Evolutionary conservation across 2,888 invertebrate genomes (phyloP).

Genomic region (Synanthedon tipuliformis): DNA sequence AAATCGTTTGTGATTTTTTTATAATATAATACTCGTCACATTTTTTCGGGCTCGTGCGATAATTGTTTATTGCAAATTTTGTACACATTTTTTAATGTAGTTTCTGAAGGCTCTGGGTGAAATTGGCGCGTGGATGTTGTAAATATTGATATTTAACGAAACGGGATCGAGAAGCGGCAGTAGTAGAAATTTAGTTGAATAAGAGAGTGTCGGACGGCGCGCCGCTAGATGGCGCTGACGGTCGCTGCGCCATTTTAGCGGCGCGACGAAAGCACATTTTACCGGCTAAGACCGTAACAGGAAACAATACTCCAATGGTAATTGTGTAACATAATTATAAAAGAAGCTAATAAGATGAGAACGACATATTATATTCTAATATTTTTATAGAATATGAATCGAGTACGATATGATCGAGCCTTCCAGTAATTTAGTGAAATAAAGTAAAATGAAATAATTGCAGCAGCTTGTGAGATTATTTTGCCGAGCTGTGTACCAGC

Average conservation of each 20-base stretch:
- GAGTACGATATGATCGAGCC: slow-evolving; percentile 66
- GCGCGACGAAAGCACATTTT: too few relatives aligned
- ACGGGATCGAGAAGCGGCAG: slow-evolving; percentile 24
- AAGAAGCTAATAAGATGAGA: slow-evolving; percentile 43
- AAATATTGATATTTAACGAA: slow-evolving; percentile 27
- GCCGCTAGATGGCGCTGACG: too few relatives aligned
- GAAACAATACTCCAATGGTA: slow-evolving; percentile 57
- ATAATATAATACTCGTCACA: too few relatives aligned
- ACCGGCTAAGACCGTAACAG: slow-evolving; percentile 34
- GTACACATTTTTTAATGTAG: background rate
- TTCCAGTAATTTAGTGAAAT: slow-evolving; percentile 68
- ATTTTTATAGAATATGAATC: slow-evolving; percentile 68
- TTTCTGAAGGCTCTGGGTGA: background rate
- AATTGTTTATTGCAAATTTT: background rate
- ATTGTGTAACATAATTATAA: slow-evolving; percentile 43
- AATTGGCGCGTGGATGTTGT: slow-evolving; percentile 24
- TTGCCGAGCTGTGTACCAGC: slow-evolving; percentile 62
- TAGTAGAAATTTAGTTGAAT: slow-evolving; percentile 39
- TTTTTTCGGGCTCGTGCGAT: too few relatives aligned
- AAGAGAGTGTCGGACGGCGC: too few relatives aligned
- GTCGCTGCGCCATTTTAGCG: too few relatives aligned
- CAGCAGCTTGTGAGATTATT: slow-evolving; percentile 56
- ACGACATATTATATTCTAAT: slow-evolving; percentile 60
- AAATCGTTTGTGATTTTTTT: too few relatives aligned
- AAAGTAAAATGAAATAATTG: slow-evolving; percentile 30